Base-by-base conservation (phyloP, 2,888 invertebrate species). In the Adela reaumurella region DNA sequence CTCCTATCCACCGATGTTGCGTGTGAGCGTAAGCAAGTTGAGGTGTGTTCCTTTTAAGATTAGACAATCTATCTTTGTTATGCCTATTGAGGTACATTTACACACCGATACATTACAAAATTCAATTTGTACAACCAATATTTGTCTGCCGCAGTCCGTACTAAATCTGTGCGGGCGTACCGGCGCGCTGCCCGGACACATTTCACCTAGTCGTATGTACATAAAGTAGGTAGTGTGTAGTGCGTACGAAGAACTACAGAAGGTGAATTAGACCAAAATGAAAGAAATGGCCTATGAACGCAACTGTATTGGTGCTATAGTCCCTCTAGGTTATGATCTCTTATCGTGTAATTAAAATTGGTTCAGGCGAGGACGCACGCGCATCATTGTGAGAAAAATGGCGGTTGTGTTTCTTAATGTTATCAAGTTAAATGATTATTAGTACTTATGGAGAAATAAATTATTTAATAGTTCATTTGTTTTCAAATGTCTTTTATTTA, bases 281-380 rank as follows among this genome's bases (percentile, higher is more conserved):
- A 19, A 64, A 62, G 46, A 63, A 57, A 77, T 70, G 77, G 77
- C 77, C 77, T 77, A 74, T 64, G 71, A 71, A 65, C 60, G 74
- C 70, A 77, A 77, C 67, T 68, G 72, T 69, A 69, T 66, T 73
- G 78, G 78, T 78, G 78, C 78, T 78, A 77, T 74, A 74, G 68
- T 68, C 64, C 62, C 62, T 65, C 57, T 72, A 76, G 71, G 69
- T 65, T 64, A 67, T 74, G 76, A 76, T 76, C 76, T 78, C 77
- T 70, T 74, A 76, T 73, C 74, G 70, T 43, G 43, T 43, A 43
- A 10, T 8, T 35, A 60, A 61, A 24, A 46, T 64, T 66, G 71
- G 69, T 67, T 67, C 58, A 43, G 56, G 57, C 65, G 56, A 60
- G 60, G 65, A 61, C 59, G 59, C 55, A n/a, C n/a, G 60, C 59